Evolutionary conservation across 2,113 vertebrate genomes (phyloP).

Genomic region (Chloebia gouldiae): DNA sequence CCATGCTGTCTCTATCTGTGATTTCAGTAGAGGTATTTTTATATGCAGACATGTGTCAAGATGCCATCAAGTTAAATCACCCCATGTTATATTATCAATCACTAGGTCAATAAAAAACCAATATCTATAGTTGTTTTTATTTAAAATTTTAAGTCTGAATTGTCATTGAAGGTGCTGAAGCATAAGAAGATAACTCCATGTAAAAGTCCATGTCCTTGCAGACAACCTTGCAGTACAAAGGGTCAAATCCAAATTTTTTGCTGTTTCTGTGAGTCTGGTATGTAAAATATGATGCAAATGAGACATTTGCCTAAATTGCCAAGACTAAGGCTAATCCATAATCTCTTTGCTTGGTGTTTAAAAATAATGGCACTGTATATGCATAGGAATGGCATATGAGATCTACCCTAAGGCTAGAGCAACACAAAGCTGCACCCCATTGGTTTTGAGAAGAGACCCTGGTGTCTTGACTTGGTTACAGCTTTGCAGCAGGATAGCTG

Average conservation of each 20-base stretch:
- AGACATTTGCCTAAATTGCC: neutral
- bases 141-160: neutral
- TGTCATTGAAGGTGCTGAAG: neutral
- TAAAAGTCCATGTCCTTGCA: neutral
- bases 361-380: neutral
- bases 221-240: neutral
- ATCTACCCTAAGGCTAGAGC: neutral
- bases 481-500: neutral
- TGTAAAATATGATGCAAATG: neutral
- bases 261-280: neutral
- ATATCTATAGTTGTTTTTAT: neutral
- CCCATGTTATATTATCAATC: neutral
- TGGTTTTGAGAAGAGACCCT: neutral
- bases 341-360: neutral
- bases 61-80: neutral
- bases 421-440: neutral
- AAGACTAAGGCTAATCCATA: neutral
- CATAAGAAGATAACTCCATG: neutral
- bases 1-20: neutral
- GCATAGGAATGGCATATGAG: neutral
- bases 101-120: neutral
- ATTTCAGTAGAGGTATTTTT: neutral
- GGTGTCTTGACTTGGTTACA: neutral
- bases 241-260: neutral
- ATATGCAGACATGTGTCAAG: slow-evolving; percentile 1